phyloP scores from a whole-genome alignment of 2,113 vertebrate genomes.

The Gnathonemus longibarbis region DNA sequence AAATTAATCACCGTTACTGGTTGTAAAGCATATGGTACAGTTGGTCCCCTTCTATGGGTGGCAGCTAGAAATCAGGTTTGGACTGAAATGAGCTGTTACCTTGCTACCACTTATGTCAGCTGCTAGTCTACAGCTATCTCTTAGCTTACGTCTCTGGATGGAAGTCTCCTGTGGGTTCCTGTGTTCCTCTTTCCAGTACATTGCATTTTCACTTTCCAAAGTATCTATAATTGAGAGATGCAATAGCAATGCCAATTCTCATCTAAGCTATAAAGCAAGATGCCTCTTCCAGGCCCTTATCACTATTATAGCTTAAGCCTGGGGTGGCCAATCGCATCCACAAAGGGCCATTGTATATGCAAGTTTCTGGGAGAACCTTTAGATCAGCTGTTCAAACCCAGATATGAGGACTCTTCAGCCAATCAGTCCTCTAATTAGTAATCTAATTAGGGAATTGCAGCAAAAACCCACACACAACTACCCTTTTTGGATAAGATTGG shows the following conservation, averaged over 20 bases:
- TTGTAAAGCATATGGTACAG: background rate
- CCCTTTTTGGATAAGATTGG: background rate
- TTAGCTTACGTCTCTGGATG: background rate
- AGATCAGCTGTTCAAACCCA: background rate
- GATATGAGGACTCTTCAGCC: background rate
- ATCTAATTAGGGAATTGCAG: background rate
- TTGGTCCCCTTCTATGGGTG: background rate
- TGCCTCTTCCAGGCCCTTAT: background rate
- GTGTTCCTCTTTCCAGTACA: background rate
- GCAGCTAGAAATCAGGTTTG: background rate
- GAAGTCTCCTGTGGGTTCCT: background rate
- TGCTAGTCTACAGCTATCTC: background rate
- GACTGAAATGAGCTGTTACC: background rate
- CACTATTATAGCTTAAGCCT: background rate
- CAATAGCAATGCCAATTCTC: background rate
- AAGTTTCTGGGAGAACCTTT: background rate
- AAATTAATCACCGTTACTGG: background rate
- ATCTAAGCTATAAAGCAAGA: background rate
- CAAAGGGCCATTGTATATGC: background rate
- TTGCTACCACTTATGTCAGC: background rate
- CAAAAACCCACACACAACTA: background rate
- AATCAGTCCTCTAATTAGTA: background rate
- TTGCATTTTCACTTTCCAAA: background rate
- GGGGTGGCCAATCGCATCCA: background rate
- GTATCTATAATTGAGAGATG: background rate